A percentile compares a stretch with the other conserved stretches of the same genome.
Conservation (phyloP, 2,888 invertebrate genomes). For the Ypsolopha scabrella region DNA sequence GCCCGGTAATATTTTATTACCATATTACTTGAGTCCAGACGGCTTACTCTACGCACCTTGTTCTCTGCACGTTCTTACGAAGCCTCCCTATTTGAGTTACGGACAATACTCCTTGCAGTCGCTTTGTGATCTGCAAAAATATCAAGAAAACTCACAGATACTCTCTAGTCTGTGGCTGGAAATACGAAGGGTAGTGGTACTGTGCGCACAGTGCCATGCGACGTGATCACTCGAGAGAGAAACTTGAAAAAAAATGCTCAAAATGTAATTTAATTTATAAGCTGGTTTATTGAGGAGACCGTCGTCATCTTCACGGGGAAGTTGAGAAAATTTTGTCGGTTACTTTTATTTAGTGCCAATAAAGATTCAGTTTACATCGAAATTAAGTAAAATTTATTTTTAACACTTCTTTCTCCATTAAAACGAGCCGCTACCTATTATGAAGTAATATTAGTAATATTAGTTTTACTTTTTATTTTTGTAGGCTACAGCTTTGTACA, state of each 20-base stretch:
- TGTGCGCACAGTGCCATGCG: background rate
- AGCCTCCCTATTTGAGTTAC: background rate
- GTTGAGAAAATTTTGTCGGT: no score
- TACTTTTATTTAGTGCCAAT: no score
- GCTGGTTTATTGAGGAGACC: background rate
- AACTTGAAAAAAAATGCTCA: background rate
- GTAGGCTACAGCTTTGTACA: no score
- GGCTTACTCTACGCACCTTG: background rate
- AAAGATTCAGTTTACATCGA: no score
- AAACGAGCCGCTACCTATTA: no score
- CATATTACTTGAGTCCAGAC: slow-evolving; percentile 9
- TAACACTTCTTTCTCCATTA: no score
- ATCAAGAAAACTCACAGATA: background rate
- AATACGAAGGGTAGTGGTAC: background rate
- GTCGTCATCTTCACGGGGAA: background rate
- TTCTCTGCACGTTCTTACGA: background rate
- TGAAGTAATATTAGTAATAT: no score
- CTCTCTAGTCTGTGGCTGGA: background rate
- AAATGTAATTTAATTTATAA: slow-evolving; percentile 1
- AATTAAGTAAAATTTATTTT: no score
- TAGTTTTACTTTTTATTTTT: no score
- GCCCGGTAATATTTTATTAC: slow-evolving; percentile 13
- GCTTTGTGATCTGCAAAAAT: background rate
- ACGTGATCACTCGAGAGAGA: background rate
- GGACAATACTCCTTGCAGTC: background rate